phyloP scores from a whole-genome alignment of 2,113 vertebrate genomes.

The Paramisgurnus dabryanus region DNA sequence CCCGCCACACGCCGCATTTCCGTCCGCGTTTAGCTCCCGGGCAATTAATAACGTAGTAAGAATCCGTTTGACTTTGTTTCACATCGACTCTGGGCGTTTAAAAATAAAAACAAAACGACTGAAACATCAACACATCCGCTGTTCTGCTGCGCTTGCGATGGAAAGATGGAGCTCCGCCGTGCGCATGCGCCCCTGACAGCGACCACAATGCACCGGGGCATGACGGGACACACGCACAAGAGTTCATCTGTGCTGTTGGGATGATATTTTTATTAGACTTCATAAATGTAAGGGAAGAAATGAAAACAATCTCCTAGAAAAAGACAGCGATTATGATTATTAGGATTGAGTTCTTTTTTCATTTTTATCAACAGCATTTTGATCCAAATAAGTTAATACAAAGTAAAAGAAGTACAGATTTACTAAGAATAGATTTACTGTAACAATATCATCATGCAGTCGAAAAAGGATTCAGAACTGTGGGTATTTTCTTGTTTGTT shows the following conservation, averaged over 20 bases:
- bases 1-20: conserved; percentile 15
- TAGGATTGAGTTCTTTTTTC: no score
- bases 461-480: no score
- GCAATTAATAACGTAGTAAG: neutral
- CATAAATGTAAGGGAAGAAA: no score
- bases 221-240: conserved; percentile 17
- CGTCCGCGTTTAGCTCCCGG: neutral
- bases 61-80: neutral
- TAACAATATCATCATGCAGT: no score
- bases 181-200: conserved; percentile 30
- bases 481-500: no score
- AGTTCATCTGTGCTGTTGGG: conserved; percentile 14
- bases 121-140: conserved; percentile 36
- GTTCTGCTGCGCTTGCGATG: conserved; percentile 29
- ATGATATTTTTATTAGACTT: no score
- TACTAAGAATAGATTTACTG: no score
- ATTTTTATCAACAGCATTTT: no score
- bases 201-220: conserved; percentile 39
- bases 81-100: neutral
- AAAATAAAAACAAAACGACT: conserved; percentile 24
- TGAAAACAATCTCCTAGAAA: no score
- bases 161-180: conserved; percentile 32
- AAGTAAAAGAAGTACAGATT: no score
- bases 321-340: no score
- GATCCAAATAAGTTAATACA: no score